Base-by-base conservation (phyloP, 2,888 invertebrate genomes). In the Liodrosophila aerea region DNA sequence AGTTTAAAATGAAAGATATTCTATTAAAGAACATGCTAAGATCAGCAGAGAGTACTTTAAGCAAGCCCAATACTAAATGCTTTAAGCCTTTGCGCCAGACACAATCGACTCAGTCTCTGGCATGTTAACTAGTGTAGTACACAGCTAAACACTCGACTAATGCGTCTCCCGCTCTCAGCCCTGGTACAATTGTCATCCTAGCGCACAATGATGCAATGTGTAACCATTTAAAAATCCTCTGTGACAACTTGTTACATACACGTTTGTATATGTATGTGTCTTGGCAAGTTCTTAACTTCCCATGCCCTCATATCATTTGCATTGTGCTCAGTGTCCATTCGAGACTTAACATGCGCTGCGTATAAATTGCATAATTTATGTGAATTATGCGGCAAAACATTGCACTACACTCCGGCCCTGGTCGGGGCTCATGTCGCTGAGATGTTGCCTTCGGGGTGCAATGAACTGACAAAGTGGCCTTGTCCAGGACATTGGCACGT, bases 351-450 rank as follows among this genome's bases (percentile, higher is more conserved):
- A 70, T 76, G 83, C 65, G 77, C 56, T 65, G 78, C 80, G 85
- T 84, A 81, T 85, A 84, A 84, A 84, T 85, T 87, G 87, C 82
- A 86, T 87, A 85, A 87, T 84, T 84, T 81, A 85, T 86, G 87
- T 81, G 85, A 86, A 86, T 86, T 82, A 86, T 82, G 82, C 77
- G 76, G 77, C 80, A 81, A 81, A 81, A 71, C 80, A 73, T 45
- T 63, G 80, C 57, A 29, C 61, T 57, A 11, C 37, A n/a, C 54
- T 9, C 29, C 22, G 22, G 7, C 18, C 39, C 7, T 8, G 22
- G 27, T 27, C 41, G 12, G 53, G 39, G 47, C 53, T 37, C 53
- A 11, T 39, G 40, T 50, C 16, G 31, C 22, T 41, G 12, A 44
- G 13, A 34, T 78, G 52, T 63, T 43, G 75, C 75, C 75, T 77